Conservation (phyloP, 2,113 vertebrate genomes). For the Macheiramphus alcinus region DNA sequence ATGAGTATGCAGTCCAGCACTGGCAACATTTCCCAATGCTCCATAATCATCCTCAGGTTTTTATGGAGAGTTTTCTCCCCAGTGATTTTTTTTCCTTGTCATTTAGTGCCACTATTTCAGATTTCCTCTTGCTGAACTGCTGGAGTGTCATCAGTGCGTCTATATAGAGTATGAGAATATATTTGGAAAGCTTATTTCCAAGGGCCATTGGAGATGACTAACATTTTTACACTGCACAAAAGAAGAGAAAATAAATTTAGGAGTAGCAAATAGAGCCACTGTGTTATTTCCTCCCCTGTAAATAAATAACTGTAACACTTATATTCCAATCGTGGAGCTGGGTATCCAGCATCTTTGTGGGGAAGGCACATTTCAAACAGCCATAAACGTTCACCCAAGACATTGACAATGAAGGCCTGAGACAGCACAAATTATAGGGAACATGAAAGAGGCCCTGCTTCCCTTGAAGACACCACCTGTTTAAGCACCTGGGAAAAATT, state of each 20-base stretch:
- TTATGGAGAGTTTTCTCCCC: slow-evolving; percentile 49
- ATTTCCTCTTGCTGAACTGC: slow-evolving; percentile 60
- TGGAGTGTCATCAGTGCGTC: slow-evolving; percentile 64
- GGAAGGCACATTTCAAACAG: slow-evolving; percentile 32
- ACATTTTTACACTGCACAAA: slow-evolving; percentile 67
- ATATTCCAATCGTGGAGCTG: not conserved
- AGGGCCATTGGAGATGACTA: slow-evolving; percentile 71
- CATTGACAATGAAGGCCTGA: slow-evolving; percentile 62
- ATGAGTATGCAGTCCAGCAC: not conserved
- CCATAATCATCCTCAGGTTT: slow-evolving; percentile 19
- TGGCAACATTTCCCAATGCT: not conserved
- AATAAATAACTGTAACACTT: slow-evolving; percentile 66
- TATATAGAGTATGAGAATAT: slow-evolving; percentile 66
- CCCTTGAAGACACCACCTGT: slow-evolving; percentile 49
- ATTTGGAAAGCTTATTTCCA: slow-evolving; percentile 77
- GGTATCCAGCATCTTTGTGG: slow-evolving; percentile 42
- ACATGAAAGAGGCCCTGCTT: slow-evolving; percentile 48
- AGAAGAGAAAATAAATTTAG: slow-evolving; percentile 69
- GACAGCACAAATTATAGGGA: slow-evolving; percentile 57
- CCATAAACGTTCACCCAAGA: slow-evolving; percentile 28
- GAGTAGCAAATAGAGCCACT: slow-evolving; percentile 70
- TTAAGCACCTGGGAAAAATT: slow-evolving; percentile 50
- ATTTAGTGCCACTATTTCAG: slow-evolving; percentile 63
- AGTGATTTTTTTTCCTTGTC: slow-evolving; percentile 54
- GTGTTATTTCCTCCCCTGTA: slow-evolving; percentile 65